Conservation (phyloP, 2,113 vertebrate genomes). For the Tricholaema leucomelas region DNA sequence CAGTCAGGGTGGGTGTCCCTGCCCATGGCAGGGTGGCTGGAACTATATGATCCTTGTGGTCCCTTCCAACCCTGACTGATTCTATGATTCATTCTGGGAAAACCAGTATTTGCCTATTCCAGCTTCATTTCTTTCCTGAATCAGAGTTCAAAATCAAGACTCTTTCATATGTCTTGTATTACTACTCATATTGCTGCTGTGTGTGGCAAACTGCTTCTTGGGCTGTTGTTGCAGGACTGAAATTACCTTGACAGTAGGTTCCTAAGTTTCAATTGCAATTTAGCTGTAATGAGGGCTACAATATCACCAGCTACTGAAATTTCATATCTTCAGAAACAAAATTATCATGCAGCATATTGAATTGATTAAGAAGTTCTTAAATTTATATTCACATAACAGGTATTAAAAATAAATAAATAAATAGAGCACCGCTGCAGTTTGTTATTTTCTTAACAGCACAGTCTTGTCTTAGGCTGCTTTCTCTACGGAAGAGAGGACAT, state of each 20-base stretch:
- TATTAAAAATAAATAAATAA: background rate
- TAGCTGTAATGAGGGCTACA: background rate
- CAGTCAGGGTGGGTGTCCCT: no score
- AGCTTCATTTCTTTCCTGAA: background rate
- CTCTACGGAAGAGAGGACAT: background rate
- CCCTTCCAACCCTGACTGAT: no score
- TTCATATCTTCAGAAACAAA: background rate
- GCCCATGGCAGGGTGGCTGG: no score
- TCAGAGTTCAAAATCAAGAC: background rate
- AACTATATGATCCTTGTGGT: no score
- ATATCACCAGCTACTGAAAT: background rate
- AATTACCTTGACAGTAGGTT: background rate
- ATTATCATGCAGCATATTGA: background rate
- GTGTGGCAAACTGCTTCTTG: background rate
- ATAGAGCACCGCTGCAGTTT: background rate
- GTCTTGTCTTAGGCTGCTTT: background rate
- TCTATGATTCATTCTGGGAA: background rate
- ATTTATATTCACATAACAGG: background rate
- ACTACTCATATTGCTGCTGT: fast-evolving
- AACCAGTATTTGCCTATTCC: background rate
- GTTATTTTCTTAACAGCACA: background rate
- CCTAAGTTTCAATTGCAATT: background rate
- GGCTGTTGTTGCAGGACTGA: fast-evolving
- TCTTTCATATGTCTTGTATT: background rate
- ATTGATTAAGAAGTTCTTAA: background rate